Percentiles rank a stretch among this genome's conserved stretches.
Conservation (phyloP, 2,797 vertebrate species). For the Gobionotothen gibberifrons region DNA sequence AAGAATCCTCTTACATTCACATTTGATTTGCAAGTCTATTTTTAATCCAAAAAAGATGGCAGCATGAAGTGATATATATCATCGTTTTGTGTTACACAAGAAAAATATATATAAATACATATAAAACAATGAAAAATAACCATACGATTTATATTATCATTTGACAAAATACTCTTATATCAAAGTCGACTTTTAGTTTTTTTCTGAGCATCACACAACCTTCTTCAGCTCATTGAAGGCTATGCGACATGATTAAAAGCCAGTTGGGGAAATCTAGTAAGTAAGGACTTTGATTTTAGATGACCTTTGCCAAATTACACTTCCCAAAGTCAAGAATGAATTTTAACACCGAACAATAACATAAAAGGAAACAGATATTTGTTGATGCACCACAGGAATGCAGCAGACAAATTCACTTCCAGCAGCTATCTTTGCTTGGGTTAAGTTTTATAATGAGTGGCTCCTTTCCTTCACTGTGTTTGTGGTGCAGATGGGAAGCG, state of each 20-base stretch:
- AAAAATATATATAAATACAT: too few relatives aligned
- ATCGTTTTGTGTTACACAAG: background rate
- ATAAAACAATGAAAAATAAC: background rate
- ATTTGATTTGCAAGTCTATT: too few relatives aligned
- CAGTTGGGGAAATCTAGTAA: background rate
- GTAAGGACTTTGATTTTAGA: background rate
- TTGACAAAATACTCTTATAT: background rate
- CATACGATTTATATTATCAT: background rate
- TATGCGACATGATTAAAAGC: background rate
- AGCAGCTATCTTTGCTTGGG: background rate
- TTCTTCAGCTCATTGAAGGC: background rate
- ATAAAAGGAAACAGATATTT: background rate
- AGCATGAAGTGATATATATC: background rate
- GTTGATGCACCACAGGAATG: background rate
- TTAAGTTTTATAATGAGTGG: background rate
- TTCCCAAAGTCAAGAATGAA: background rate
- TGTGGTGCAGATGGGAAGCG: conserved; percentile 80
- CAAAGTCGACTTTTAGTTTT: too few relatives aligned
- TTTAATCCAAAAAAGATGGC: background rate
- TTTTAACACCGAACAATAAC: background rate
- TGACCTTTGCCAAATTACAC: background rate
- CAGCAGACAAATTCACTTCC: background rate
- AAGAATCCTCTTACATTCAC: background rate
- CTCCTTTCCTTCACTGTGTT: background rate
- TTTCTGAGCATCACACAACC: background rate